phyloP scores from a whole-genome alignment of 2,797 vertebrate genomes.

The Malacoctenus gilli region DNA sequence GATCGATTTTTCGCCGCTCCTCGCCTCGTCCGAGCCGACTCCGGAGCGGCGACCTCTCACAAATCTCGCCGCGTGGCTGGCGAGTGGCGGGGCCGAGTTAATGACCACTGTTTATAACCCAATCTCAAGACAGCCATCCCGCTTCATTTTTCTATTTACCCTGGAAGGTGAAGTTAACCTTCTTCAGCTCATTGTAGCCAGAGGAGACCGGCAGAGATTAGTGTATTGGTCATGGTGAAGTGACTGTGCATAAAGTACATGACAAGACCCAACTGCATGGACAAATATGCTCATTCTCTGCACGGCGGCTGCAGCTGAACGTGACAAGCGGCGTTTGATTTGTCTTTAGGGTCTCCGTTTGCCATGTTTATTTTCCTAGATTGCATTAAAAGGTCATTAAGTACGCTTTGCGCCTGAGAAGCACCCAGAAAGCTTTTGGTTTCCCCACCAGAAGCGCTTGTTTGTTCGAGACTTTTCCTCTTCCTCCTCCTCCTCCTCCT shows the following conservation, averaged over 20 bases:
- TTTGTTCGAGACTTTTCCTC: constrained; percentile 49
- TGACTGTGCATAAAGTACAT: constrained; percentile 75
- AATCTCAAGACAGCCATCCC: constrained; percentile 53
- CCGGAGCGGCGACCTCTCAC: constrained; percentile 31
- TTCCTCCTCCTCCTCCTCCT: constrained; percentile 38
- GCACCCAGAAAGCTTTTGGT: constrained; percentile 3
- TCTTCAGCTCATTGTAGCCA: constrained; percentile 75
- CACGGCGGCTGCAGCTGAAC: constrained; percentile 27
- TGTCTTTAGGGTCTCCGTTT: too few species aligned
- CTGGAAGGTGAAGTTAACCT: constrained; percentile 78
- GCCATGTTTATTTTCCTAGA: too few species aligned
- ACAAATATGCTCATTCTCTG: constrained; percentile 39
- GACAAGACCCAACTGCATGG: constrained; percentile 43
- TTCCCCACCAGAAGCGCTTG: constrained; percentile 24
- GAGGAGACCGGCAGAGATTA: constrained; percentile 75
- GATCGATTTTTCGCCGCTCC: constrained; percentile 15
- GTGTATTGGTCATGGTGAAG: constrained; percentile 74
- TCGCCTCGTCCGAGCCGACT: constrained; percentile 34
- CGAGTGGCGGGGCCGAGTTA: constrained; percentile 57
- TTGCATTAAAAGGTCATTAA: not conserved
- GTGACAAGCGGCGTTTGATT: constrained; percentile 1
- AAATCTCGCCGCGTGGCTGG: constrained; percentile 42
- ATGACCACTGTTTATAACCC: constrained; percentile 70
- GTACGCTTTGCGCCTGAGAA: constrained; percentile 11
- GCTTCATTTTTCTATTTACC: constrained; percentile 74